Percentiles rank a stretch among this genome's conserved stretches.
Conservation (phyloP, 2,888 invertebrate species). For the Monopis laevigella region DNA sequence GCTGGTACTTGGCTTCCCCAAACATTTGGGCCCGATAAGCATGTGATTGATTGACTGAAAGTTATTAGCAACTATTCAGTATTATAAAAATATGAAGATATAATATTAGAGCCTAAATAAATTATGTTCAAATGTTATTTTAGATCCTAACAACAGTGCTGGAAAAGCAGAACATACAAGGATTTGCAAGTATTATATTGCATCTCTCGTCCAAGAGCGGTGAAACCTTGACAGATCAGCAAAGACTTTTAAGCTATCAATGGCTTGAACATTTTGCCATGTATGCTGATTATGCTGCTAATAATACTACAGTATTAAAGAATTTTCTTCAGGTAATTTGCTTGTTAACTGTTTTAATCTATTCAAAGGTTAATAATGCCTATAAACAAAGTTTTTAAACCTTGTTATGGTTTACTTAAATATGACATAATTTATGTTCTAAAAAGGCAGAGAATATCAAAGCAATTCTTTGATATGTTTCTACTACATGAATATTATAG, state of each 20-base stretch:
- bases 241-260: slow-evolving; percentile 60
- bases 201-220: slow-evolving; percentile 50
- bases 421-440: too few species aligned
- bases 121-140: slow-evolving; percentile 1
- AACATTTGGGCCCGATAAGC: too few species aligned
- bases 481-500: too few species aligned
- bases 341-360: background rate
- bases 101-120: background rate
- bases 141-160: slow-evolving; percentile 58
- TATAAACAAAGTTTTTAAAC: too few species aligned
- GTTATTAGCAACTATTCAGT: too few species aligned
- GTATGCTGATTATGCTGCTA: slow-evolving; percentile 58
- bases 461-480: too few species aligned
- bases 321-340: slow-evolving; percentile 55
- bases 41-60: too few species aligned
- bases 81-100: too few species aligned
- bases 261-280: slow-evolving; percentile 74
- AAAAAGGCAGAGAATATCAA: too few species aligned
- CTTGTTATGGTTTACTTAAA: too few species aligned
- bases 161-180: slow-evolving; percentile 48
- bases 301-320: slow-evolving; percentile 45
- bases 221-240: slow-evolving; percentile 41
- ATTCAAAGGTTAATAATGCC: too few species aligned
- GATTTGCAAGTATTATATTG: slow-evolving; percentile 64
- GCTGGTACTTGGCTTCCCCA: too few species aligned